phyloP scores from a whole-genome alignment of 2,113 vertebrate species.

The Percopsis transmontana region DNA sequence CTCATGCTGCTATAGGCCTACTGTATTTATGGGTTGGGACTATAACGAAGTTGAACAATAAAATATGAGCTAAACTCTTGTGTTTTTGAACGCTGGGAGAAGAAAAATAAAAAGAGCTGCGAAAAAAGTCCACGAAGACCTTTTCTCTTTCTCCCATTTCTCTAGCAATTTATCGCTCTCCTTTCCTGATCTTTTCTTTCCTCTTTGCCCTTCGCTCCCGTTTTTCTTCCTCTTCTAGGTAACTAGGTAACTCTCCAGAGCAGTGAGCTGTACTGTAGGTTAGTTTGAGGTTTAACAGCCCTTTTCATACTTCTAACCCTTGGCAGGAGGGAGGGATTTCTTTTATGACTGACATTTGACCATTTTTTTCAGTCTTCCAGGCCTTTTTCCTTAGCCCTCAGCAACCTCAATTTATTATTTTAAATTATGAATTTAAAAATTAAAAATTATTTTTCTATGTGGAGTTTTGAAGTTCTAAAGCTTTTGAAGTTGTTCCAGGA shows the following conservation, averaged over 20 bases:
- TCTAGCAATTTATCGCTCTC: neutral
- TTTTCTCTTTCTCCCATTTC: neutral
- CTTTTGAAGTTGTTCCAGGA: no score
- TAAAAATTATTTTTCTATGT: no score
- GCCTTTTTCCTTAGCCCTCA: no score
- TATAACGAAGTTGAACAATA: no score
- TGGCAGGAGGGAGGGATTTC: slow-evolving; percentile 4
- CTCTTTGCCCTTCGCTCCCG: neutral
- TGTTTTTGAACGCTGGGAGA: no score
- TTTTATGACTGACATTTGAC: neutral
- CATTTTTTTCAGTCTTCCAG: no score
- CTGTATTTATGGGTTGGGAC: no score
- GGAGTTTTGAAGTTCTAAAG: no score
- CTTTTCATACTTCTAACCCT: neutral
- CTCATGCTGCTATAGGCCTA: no score
- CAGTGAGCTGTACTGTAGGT: neutral
- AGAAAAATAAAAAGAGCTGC: no score
- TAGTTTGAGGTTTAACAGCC: slow-evolving; percentile 33
- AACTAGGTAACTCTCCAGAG: slow-evolving; percentile 28
- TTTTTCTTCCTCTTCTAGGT: slow-evolving; percentile 1
- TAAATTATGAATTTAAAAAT: neutral
- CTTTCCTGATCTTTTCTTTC: neutral
- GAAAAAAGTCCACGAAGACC: no score
- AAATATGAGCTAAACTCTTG: no score
- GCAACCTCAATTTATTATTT: neutral